Base-by-base conservation (phyloP, 2,888 invertebrate species). In the Drosophila nr. perissopoda region DNA sequence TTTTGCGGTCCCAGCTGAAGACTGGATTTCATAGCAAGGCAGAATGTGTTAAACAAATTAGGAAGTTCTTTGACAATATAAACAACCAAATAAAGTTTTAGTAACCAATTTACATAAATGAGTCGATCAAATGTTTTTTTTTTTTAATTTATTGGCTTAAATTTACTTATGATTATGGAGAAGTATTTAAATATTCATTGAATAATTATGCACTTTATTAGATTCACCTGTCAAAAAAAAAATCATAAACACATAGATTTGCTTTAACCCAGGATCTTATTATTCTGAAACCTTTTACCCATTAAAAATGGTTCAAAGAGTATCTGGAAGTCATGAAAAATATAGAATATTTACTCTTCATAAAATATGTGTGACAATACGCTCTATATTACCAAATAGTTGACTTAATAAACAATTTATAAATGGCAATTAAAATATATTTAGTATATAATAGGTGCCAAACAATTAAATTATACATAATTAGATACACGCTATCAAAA, bases 11-110 rank as follows among this genome's bases (percentile, higher is more conserved):
- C 46, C 27, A 65, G 53, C 27, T 60, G 21, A 48, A 73, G 73
- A 76, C 70, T 60, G 29, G 76, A 69, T 72, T 57, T 42, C 3
- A 31, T 10, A 34, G 31, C 31, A 49, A 54, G 4, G 21, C 64
- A 56, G 62, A 81, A 81, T 84, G 85, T 82, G 83, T 85, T 88
- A 79, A 88, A 76, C 70, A 76, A 76, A 84, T 79, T 82, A 78
- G 80, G 58, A 70, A 61, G 69, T 69, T 56, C 57, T 40, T 51
- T 62, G 72, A 60, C 76, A 58, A 16, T 3, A 31, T 40, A 31
- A n/a, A 3, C 46, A 69, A 54, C 71, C 67, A 74, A 82, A 85
- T 81, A 84, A 65, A 73, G 51, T 58, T 88, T 82, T 79, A 83
- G 74, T 68, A 51, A 40, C 68, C 40, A 70, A 59, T 88, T 88